Base-by-base conservation (phyloP, 1,140 invertebrate genomes). In the Drosophila elegans region DNA sequence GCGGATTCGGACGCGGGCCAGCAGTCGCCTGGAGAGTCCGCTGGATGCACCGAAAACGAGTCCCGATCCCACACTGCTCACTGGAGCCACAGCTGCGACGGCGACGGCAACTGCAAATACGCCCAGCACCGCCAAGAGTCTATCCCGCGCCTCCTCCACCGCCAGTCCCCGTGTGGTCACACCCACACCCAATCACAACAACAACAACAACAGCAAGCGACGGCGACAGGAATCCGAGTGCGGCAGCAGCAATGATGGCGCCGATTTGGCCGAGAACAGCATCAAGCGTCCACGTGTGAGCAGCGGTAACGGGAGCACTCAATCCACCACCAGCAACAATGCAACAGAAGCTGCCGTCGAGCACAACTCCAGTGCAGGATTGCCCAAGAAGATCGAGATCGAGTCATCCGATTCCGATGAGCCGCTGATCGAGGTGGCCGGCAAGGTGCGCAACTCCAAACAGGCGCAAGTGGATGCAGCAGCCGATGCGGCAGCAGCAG, bases 181-280 rank as follows among this genome's bases (percentile, higher is more conserved):
- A 12, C 72, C 79, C 7, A 83, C 83, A 0, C 84, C 76, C 34
- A 85, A 64, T 5, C 76, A 86, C 32, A 86, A 85, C 91, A 46
- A 61, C 32, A 85, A 52, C 11, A 75, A 55, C 48, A 21, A 52
- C 11, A 75, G 53, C 48, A 97, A 97, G 80, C 93, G 96, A 48
- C 96, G 96, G 89, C 93, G 96, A 3, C 95, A 96, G 77, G 96
- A 96, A 84, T 96, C 96, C 0, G 96, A 96, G 72, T 96, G 95
- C 6, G 85, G 79, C 46, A 91, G 62, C 48, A 84, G 62, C 39
- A 77, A 76, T 54, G 79, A 86, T 51, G 63, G 42, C 16, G 51
- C 54, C 7, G 77, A 67, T 7, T 21, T 55, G 36, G 46, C 27
- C 21, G 76, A 82, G 39, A 53, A 21, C 48, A 41, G 53, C 45